A percentile compares a stretch with the other conserved stretches of the same genome.
Evolutionary conservation across 2,888 invertebrate species (phyloP).

Genomic region (Pseudococcus viburni): DNA sequence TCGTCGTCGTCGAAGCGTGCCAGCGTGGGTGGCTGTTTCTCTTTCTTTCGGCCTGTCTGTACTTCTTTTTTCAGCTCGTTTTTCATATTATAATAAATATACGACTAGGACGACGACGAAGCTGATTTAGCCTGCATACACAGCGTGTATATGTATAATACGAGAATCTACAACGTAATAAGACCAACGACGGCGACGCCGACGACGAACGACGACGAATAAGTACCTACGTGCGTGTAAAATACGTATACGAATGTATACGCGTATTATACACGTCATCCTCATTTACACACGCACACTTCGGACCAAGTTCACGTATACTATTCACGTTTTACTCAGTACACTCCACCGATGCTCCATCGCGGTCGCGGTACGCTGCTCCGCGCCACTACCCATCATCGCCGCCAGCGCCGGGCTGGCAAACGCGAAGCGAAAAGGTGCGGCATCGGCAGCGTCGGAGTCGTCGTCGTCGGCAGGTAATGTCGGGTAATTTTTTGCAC

Average conservation of each 20-base stretch:
- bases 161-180: not conserved
- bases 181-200: not conserved
- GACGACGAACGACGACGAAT: not conserved
- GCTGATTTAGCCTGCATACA: conserved; percentile 10
- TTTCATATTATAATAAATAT: conserved; percentile 11
- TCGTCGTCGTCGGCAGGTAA: conserved; percentile 10
- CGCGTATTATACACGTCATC: not conserved
- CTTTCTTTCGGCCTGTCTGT: not conserved
- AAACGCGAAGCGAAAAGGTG: not conserved
- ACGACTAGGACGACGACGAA: not conserved
- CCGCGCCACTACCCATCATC: not conserved
- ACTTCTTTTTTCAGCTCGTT: not conserved
- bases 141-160: too few relatives aligned
- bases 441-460: not conserved
- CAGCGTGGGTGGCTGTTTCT: conserved; percentile 17
- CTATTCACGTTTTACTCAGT: not conserved
- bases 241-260: not conserved
- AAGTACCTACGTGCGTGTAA: too few relatives aligned
- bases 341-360: not conserved
- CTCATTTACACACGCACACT: not conserved
- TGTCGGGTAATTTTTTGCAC: conserved; percentile 47
- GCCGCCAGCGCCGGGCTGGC: not conserved
- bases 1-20: not conserved
- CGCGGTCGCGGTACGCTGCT: not conserved
- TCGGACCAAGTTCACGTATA: not conserved